A percentile compares a stretch with the other conserved stretches of the same genome.
These are phyloP conservation scores for Hyperopisus bebe DNA, from an alignment of 2,113 vertebrate species.

Conservation along the genomic window DNA sequence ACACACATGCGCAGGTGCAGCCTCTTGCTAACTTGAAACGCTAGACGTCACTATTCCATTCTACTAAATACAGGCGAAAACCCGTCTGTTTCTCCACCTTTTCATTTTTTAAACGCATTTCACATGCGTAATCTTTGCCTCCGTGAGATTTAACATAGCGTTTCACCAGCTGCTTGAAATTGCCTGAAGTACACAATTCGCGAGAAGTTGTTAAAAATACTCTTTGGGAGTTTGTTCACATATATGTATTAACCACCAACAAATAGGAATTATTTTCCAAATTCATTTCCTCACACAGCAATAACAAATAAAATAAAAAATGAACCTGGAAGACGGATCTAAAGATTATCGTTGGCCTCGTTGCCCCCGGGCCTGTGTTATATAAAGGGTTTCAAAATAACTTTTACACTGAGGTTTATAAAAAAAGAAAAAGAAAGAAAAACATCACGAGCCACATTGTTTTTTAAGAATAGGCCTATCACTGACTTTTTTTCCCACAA, in stretches of 20 bases:
- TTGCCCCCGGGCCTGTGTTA: neutral
- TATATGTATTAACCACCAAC: neutral
- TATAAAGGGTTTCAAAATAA: neutral
- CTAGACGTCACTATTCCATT: neutral
- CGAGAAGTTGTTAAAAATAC: neutral
- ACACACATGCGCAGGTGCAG: neutral
- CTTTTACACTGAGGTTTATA: neutral
- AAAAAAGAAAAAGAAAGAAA: neutral
- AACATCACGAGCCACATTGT: neutral
- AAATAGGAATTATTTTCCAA: neutral
- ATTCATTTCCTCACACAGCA: neutral
- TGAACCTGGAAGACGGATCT: neutral
- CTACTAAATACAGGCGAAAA: neutral
- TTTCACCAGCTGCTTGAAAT: neutral
- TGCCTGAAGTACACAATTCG: neutral
- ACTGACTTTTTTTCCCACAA: neutral
- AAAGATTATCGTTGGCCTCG: neutral
- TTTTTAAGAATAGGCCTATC: neutral
- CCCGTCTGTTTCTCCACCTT: neutral
- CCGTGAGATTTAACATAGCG: neutral
- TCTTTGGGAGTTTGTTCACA: neutral
- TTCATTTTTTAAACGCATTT: neutral
- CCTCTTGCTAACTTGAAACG: neutral
- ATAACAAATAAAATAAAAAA: neutral
- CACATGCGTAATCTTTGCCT: neutral